Conservation (phyloP, 2,797 vertebrate genomes). For the Malurus leucopterus region DNA sequence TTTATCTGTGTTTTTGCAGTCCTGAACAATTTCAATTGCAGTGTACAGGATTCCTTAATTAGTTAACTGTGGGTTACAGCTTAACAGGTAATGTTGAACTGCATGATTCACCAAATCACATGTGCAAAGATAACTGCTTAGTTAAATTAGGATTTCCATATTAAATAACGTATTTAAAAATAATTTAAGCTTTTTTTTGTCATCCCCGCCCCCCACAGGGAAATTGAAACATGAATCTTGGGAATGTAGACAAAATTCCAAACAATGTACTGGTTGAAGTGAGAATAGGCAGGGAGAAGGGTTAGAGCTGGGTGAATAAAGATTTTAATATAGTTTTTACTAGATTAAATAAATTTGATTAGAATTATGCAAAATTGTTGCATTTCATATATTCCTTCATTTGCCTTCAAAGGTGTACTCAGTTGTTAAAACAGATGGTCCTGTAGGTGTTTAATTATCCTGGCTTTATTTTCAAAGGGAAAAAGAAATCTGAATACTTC, state of each 20-base stretch:
- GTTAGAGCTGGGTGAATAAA: not conserved
- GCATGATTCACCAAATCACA: conserved; percentile 15
- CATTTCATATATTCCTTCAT: not conserved
- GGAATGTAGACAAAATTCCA: not conserved
- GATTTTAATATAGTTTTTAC: not conserved
- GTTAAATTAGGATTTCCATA: conserved; percentile 4
- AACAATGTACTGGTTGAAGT: not conserved
- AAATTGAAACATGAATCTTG: not conserved
- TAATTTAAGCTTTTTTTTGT: not conserved
- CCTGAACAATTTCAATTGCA: not conserved
- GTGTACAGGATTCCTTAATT: not conserved
- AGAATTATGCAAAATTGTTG: not conserved
- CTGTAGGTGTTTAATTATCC: conserved; percentile 9
- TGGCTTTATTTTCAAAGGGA: conserved; percentile 4
- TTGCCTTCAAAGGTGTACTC: not conserved
- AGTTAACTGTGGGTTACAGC: not conserved
- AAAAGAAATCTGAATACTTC: not conserved
- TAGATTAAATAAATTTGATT: not conserved
- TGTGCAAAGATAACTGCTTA: not conserved
- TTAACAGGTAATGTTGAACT: conserved; percentile 17
- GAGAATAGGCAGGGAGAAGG: not conserved
- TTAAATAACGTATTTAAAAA: conserved; percentile 7
- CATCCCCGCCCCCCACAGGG: accelerated
- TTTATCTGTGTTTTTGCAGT: not conserved
- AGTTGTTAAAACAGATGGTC: not conserved